Evolutionary conservation across 2,113 vertebrate genomes (phyloP).

Genomic region (Ptilorrhoa leucosticta): DNA sequence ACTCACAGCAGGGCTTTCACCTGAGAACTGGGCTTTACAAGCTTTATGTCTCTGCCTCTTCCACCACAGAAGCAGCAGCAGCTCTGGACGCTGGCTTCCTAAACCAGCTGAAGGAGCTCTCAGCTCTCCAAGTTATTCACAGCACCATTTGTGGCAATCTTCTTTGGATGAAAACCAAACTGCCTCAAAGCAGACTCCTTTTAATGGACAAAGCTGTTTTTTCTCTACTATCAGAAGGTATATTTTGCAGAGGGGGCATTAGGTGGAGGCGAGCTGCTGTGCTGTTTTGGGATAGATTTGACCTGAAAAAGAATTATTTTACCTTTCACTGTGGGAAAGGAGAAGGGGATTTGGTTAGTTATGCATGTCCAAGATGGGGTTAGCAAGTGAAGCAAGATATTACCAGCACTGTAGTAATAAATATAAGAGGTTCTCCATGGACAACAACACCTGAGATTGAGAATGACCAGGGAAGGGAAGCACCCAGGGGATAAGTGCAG

Average conservation of each 20-base stretch:
- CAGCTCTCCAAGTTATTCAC: neutral
- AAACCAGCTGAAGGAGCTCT: neutral
- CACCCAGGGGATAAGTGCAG: neutral
- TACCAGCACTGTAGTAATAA: neutral
- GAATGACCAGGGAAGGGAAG: neutral
- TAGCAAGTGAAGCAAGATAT: neutral
- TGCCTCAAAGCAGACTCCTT: neutral
- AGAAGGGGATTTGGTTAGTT: neutral
- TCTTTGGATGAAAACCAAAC: neutral
- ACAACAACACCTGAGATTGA: neutral
- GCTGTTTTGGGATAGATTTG: fast-evolving
- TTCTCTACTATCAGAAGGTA: neutral
- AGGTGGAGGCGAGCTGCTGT: neutral
- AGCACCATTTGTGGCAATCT: neutral
- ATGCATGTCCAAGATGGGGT: neutral
- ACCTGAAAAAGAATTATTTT: neutral
- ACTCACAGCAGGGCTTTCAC: neutral
- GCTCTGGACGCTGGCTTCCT: neutral
- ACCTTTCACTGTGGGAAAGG: neutral
- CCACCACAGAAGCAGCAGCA: neutral
- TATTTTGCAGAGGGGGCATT: neutral
- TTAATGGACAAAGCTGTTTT: neutral
- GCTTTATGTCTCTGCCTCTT: neutral
- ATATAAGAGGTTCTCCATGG: neutral
- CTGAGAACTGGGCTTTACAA: neutral